These are phyloP conservation scores for Saguinus imperator DNA, from an alignment of 2,113 vertebrate genomes.

Conservation along the genomic window DNA sequence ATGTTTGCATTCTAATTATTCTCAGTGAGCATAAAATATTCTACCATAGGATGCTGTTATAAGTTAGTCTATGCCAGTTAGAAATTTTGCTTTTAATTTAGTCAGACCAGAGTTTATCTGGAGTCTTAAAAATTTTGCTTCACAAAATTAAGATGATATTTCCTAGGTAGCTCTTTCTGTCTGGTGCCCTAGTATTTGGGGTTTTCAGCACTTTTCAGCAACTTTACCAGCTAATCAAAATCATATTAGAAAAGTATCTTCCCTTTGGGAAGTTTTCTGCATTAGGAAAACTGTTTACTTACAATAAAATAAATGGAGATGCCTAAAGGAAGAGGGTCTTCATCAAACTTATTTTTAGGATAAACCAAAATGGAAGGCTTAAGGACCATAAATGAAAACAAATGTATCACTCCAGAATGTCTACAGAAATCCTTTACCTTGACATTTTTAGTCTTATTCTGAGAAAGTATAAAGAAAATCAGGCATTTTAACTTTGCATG, in stretches of 20 bases:
- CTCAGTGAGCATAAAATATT: neutral
- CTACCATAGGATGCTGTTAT: neutral
- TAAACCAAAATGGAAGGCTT: neutral
- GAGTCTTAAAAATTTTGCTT: neutral
- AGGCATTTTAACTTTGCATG: neutral
- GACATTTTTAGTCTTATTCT: neutral
- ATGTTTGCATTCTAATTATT: neutral
- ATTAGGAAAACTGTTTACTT: slow-evolving; percentile 22
- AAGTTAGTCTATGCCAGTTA: neutral
- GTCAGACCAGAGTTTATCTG: neutral
- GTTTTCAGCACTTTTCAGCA: neutral
- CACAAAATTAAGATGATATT: slow-evolving; percentile 38
- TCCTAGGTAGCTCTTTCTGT: neutral
- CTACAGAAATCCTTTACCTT: neutral
- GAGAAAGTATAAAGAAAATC: slow-evolving; percentile 12
- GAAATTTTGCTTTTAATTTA: slow-evolving; percentile 37
- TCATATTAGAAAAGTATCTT: neutral
- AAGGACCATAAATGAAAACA: slow-evolving; percentile 44
- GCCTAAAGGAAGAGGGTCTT: slow-evolving; percentile 7
- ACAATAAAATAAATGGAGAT: slow-evolving; percentile 13
- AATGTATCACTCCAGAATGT: neutral
- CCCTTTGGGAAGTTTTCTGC: neutral
- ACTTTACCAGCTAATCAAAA: slow-evolving; percentile 44
- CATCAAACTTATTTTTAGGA: slow-evolving; percentile 14
- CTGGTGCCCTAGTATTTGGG: neutral